Percentiles rank a stretch among this genome's conserved stretches.
These are phyloP conservation scores for Coreius guichenoti DNA, from an alignment of 2,797 vertebrate genomes.

Conservation along the genomic window DNA sequence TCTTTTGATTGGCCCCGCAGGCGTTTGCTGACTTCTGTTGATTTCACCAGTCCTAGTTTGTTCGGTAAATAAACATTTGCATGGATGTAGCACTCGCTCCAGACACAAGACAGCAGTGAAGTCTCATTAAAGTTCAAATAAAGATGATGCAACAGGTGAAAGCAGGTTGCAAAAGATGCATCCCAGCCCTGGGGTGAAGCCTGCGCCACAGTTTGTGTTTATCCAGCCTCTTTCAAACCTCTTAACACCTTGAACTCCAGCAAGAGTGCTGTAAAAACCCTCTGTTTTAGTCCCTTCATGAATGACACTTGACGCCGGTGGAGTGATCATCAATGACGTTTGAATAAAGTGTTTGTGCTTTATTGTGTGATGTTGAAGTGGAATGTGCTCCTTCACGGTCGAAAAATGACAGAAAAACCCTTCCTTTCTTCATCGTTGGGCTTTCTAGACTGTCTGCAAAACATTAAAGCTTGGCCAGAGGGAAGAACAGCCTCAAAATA, in stretches of 20 bases:
- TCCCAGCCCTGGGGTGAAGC: background rate
- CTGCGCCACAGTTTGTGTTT: constrained; percentile 4
- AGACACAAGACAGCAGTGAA: background rate
- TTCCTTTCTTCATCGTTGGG: background rate
- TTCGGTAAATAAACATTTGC: constrained; percentile 7
- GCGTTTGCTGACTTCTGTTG: constrained; percentile 24
- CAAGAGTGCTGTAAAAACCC: background rate
- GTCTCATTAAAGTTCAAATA: background rate
- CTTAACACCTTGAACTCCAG: constrained; percentile 1
- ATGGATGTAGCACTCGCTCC: background rate
- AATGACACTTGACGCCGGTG: background rate
- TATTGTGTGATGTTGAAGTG: background rate
- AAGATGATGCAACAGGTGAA: constrained; percentile 26
- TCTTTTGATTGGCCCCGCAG: constrained; percentile 27
- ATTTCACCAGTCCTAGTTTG: background rate
- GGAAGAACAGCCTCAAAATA: background rate
- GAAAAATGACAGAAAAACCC: background rate
- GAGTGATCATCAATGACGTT: background rate
- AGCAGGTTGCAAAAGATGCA: background rate
- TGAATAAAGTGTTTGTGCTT: background rate
- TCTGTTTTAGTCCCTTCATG: background rate
- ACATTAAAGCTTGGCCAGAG: constrained; percentile 31
- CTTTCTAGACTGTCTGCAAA: background rate
- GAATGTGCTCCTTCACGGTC: background rate
- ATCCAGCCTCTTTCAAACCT: background rate